Conservation (phyloP, 2,797 vertebrate species). For the Phaenicophaeus curvirostris region DNA sequence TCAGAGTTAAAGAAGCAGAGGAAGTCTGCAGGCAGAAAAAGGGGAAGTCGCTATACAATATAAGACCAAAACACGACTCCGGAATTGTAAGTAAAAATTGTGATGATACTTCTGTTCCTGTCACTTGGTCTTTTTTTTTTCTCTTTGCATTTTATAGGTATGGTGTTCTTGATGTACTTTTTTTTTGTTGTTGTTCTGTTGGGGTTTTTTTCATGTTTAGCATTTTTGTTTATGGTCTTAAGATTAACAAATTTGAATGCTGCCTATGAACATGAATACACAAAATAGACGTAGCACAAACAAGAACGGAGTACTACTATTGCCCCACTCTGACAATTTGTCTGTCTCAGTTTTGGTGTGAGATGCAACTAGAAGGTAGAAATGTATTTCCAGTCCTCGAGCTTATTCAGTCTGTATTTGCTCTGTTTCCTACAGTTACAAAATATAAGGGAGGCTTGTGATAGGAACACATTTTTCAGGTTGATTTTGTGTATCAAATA, state of each 20-base stretch:
- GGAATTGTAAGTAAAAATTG: slow-evolving; percentile 88
- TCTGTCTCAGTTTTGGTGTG: background rate
- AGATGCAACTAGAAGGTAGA: background rate
- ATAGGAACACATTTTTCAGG: background rate
- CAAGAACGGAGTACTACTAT: background rate
- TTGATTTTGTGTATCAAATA: background rate
- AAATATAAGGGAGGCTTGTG: background rate
- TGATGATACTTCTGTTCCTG: background rate
- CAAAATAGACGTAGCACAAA: background rate
- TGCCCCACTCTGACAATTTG: background rate
- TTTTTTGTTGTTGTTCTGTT: slow-evolving; percentile 35
- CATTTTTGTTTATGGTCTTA: background rate
- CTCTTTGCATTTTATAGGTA: background rate
- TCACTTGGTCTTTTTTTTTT: background rate
- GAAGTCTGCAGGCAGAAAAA: slow-evolving; percentile 92
- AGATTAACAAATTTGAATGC: background rate
- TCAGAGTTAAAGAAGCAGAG: slow-evolving; percentile 92
- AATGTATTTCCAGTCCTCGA: background rate
- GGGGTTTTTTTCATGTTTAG: background rate
- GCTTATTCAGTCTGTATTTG: background rate
- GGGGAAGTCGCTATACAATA: slow-evolving; percentile 91
- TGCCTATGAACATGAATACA: background rate
- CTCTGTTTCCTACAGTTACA: background rate
- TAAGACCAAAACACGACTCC: slow-evolving; percentile 93
- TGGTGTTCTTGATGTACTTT: background rate